phyloP scores from a whole-genome alignment of 2,113 vertebrate genomes.

The Corvus hawaiiensis region DNA sequence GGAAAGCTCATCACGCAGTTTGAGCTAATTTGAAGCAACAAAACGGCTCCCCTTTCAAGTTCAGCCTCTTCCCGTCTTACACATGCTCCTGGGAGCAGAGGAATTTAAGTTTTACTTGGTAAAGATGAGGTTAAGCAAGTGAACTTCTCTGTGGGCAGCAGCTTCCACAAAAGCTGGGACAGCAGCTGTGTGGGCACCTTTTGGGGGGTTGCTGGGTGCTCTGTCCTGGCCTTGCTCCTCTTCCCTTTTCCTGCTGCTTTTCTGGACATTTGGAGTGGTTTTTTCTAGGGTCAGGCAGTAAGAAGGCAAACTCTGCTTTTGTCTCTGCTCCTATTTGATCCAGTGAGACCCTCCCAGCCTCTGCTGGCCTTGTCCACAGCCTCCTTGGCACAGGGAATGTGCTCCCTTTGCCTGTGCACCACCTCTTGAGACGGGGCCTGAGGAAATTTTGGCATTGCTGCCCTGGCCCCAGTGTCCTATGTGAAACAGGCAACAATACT shows the following conservation, averaged over 20 bases:
- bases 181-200: not conserved
- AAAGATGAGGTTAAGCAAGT: not conserved
- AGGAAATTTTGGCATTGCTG: not conserved
- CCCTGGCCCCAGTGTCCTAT: not conserved
- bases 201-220: not conserved
- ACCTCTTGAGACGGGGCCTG: not conserved
- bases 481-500: not conserved
- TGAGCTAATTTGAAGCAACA: conserved; percentile 49
- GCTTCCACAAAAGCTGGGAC: not conserved
- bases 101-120: not conserved
- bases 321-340: not conserved
- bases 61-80: not conserved
- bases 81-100: not conserved
- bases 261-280: not conserved
- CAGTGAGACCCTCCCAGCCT: not conserved
- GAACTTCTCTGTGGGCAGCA: not conserved
- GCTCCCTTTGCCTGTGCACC: not conserved
- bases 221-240: not conserved
- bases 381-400: not conserved
- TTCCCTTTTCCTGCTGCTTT: not conserved
- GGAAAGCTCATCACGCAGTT: conserved; percentile 36
- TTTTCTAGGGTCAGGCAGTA: not conserved
- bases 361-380: not conserved
- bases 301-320: not conserved
- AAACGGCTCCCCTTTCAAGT: conserved; percentile 27